phyloP scores from a whole-genome alignment of 2,113 vertebrate species.

The Casuarius casuarius region DNA sequence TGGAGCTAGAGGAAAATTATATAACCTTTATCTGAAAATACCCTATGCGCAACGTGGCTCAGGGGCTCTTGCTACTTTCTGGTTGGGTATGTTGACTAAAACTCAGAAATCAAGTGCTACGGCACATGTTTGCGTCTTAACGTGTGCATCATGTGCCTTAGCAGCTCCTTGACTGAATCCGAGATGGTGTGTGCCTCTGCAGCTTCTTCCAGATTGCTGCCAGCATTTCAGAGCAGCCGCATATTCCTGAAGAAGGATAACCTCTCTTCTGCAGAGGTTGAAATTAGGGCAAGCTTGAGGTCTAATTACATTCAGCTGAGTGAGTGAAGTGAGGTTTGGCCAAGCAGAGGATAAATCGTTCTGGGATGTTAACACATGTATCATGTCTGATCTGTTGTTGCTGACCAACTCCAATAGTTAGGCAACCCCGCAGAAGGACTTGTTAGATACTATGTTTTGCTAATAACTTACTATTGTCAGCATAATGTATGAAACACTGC shows the following conservation, averaged over 20 bases:
- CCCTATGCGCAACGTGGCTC: not conserved
- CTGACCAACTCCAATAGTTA: not conserved
- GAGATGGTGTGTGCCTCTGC: not conserved
- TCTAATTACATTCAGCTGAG: slow-evolving; percentile 35
- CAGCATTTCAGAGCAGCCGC: not conserved
- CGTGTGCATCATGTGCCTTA: rapidly evolving
- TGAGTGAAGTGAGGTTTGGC: slow-evolving; percentile 17
- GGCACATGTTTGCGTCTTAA: not conserved
- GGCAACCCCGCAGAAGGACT: not conserved
- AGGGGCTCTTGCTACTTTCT: not conserved
- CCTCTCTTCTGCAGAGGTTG: not conserved
- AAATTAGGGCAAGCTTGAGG: not conserved
- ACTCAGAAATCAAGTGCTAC: not conserved
- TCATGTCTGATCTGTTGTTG: slow-evolving; percentile 9
- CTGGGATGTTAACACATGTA: not conserved
- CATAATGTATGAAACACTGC: not conserved
- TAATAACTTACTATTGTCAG: slow-evolving; percentile 45
- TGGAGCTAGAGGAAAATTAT: not conserved
- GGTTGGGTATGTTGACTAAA: not conserved
- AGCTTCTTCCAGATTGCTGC: not conserved
- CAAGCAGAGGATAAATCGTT: not conserved
- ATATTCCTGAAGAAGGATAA: not conserved
- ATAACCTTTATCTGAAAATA: slow-evolving; percentile 16
- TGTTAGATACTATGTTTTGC: not conserved
- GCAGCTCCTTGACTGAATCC: not conserved